A percentile compares a stretch with the other conserved stretches of the same genome.
These are phyloP conservation scores for Liparis tanakae DNA, from an alignment of 2,797 vertebrate genomes.

Conservation along the genomic window DNA sequence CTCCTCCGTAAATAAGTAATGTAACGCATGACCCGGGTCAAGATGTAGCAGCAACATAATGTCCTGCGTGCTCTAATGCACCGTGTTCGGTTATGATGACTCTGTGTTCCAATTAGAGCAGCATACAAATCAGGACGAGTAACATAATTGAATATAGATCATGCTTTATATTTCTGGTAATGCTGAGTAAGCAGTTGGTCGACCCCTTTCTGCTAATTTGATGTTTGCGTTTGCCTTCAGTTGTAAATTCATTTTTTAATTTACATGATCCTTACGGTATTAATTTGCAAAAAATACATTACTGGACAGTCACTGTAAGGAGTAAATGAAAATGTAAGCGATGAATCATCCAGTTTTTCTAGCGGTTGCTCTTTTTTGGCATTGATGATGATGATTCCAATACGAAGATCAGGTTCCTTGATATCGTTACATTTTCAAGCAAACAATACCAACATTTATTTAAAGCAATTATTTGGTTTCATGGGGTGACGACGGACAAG, in stretches of 20 bases:
- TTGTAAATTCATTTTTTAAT: background rate
- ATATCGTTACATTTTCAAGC: background rate
- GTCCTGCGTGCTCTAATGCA: constrained; percentile 4
- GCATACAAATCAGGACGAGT: background rate
- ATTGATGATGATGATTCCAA: background rate
- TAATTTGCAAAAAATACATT: background rate
- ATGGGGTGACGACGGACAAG: background rate
- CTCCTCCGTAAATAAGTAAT: constrained; percentile 31
- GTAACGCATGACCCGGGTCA: constrained; percentile 40
- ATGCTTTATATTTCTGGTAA: background rate
- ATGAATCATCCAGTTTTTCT: background rate
- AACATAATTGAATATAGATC: background rate
- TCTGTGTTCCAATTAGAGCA: background rate
- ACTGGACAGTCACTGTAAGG: no score
- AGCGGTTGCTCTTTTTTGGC: background rate
- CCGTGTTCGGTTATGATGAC: constrained; percentile 7
- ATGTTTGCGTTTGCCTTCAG: background rate
- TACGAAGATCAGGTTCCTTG: constrained; percentile 1
- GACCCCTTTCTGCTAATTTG: background rate
- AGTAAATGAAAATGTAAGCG: constrained; percentile 8
- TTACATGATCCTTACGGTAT: background rate
- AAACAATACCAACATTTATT: background rate
- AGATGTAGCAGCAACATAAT: constrained; percentile 9
- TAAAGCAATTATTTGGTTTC: background rate
- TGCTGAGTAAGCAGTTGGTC: background rate